Conservation (phyloP, 1,140 invertebrate genomes). For the Tetramorium simillimum region DNA sequence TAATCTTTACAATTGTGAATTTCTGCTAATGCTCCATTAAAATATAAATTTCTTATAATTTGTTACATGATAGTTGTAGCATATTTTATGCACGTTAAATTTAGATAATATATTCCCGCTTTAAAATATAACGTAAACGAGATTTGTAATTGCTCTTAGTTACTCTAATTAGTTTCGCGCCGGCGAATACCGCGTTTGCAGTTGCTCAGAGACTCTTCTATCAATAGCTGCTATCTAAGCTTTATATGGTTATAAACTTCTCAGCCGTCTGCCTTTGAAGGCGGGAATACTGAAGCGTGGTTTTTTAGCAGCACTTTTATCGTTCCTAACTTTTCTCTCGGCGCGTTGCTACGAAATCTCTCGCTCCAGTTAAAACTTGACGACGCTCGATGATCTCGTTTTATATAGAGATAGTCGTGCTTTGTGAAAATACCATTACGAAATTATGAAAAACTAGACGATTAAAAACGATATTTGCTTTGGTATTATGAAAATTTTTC, state of each 20-base stretch:
- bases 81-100: background rate
- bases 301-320: constrained; percentile 59
- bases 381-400: constrained; percentile 48
- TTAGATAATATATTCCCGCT: background rate
- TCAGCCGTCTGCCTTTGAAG: constrained; percentile 51
- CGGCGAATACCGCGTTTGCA: background rate
- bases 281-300: constrained; percentile 33
- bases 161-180: constrained; percentile 28
- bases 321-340: constrained; percentile 57
- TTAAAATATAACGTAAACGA: background rate
- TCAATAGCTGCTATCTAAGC: constrained; percentile 50
- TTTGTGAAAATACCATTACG: constrained; percentile 35
- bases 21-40: background rate
- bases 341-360: constrained; percentile 54
- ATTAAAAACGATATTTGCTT: constrained; percentile 9
- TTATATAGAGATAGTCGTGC: constrained; percentile 30
- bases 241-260: constrained; percentile 57
- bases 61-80: background rate
- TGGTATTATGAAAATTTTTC: background rate
- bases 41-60: constrained; percentile 23
- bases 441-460: constrained; percentile 31
- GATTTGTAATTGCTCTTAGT: background rate
- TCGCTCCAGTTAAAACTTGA: constrained; percentile 56
- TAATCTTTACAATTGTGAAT: background rate
- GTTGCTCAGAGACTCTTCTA: constrained; percentile 33